Conservation (phyloP, 1,140 invertebrate species). For the Neodiprion fabricii region DNA sequence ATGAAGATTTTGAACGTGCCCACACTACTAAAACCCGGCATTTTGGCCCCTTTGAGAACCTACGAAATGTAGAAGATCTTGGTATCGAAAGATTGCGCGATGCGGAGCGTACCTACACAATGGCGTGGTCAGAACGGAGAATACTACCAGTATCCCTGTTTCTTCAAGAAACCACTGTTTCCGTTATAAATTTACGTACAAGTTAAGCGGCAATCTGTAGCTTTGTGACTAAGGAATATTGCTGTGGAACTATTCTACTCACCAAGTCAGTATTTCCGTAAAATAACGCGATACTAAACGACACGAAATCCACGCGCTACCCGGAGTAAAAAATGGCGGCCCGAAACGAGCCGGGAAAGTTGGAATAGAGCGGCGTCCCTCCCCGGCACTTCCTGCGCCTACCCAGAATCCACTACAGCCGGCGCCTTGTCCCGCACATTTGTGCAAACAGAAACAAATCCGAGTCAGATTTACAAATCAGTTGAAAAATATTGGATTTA, state of each 20-base stretch:
- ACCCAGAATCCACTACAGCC: conserved; percentile 16
- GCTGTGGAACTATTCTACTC: conserved; percentile 26
- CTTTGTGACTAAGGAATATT: too few species aligned
- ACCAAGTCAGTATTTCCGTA: conserved; percentile 46
- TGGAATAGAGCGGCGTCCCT: conserved; percentile 22
- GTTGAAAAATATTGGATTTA: neutral
- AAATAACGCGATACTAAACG: conserved; percentile 38
- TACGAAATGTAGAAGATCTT: neutral
- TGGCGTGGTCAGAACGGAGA: neutral
- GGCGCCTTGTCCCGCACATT: neutral
- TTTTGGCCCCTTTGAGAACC: conserved; percentile 56
- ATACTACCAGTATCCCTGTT: neutral
- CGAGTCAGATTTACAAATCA: neutral
- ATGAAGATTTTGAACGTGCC: conserved; percentile 95
- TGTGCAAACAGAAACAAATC: neutral
- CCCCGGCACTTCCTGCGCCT: conserved; percentile 17
- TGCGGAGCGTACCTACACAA: neutral
- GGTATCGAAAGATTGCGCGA: conserved; percentile 7
- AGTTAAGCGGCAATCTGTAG: too few species aligned
- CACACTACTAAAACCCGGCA: conserved; percentile 82
- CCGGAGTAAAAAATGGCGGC: conserved; percentile 43
- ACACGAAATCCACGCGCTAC: conserved; percentile 40
- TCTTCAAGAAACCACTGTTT: neutral
- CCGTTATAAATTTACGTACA: too few species aligned
- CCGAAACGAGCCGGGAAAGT: conserved; percentile 31